Percentiles rank a stretch among this genome's conserved stretches.
These are phyloP conservation scores for Aethes cnicana DNA, from an alignment of 2,888 invertebrate genomes.

Conservation along the genomic window DNA sequence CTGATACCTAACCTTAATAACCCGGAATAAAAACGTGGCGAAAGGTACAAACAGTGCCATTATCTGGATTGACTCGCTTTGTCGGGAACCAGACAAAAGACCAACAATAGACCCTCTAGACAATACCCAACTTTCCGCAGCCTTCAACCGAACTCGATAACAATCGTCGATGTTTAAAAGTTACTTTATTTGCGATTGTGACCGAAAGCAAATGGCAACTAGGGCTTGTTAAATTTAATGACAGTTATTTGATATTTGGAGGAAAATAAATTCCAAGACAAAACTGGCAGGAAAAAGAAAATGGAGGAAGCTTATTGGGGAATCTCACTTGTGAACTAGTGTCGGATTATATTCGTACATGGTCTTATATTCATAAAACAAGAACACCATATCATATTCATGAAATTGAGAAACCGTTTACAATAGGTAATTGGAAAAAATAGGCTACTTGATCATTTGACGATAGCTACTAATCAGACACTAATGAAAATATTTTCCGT, in stretches of 20 bases:
- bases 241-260: conserved; percentile 7
- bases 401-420: no score
- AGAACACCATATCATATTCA: no score
- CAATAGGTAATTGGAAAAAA: no score
- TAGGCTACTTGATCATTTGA: no score
- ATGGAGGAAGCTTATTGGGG: no score
- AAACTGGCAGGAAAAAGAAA: no score
- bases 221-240: conserved; percentile 11
- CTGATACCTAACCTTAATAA: conserved; percentile 20
- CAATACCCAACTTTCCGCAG: conserved; percentile 32
- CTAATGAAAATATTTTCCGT: no score
- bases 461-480: no score
- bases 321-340: no score
- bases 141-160: conserved; percentile 17
- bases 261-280: neutral
- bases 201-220: conserved; percentile 9
- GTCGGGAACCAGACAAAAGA: conserved; percentile 37
- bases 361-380: no score
- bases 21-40: conserved; percentile 42
- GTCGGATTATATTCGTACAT: no score
- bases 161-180: conserved; percentile 1
- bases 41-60: conserved; percentile 51
- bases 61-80: conserved; percentile 47
- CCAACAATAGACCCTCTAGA: conserved; percentile 35
- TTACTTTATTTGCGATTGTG: conserved; percentile 8